Evolutionary conservation across 1,140 invertebrate species (phyloP), one percentile per base, ranked within the genome.

Genomic region (Habropoda laboriosa): DNA sequence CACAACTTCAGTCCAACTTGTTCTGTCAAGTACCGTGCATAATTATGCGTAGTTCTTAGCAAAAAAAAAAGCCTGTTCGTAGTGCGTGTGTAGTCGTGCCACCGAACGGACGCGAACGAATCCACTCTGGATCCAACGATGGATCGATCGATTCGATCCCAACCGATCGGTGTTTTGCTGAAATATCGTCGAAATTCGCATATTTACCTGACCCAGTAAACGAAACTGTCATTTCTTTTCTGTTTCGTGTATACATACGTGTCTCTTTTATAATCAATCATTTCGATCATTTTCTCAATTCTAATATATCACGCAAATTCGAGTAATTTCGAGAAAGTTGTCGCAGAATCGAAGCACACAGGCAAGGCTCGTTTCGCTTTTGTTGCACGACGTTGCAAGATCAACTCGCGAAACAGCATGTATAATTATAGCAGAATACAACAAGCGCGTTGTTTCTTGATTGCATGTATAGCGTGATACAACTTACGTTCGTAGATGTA

Each of bases 331-430:
- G 49, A 53, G 55, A 27, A n/a, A 53, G 47, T 24, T 21, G 38
- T 57, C 24, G 45, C 61, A 66, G 40, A 63, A 21, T 67, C 80
- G 49, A 80, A 74, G 76, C 76, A 60, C 76, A 60, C 77, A 83
- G 82, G 77, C 82, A 60, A 8, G 70, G 45, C 71, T 84, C 18
- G 70, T 58, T 58, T 49, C 18, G 4, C 7, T 21, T 53, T 53
- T 38, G 2, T 70, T 42, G 82, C 72, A 79, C 82, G 80, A 82
- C 67, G 58, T 79, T 68, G 45, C 64, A 74, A 84, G 81, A 79
- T 35, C 8, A 68, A 79, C 75, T 73, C 47, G 80, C 80, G 74
- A 73, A 68, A 49, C n/a, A 72, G 76, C 53, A 74, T 82, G 53
- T 79, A 16, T 57, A 18, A 60, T n/a, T n/a, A 61, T 70, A 32